Evolutionary conservation across 2,888 invertebrate genomes (phyloP).

Genomic region (Tetramorium bicarinatum): DNA sequence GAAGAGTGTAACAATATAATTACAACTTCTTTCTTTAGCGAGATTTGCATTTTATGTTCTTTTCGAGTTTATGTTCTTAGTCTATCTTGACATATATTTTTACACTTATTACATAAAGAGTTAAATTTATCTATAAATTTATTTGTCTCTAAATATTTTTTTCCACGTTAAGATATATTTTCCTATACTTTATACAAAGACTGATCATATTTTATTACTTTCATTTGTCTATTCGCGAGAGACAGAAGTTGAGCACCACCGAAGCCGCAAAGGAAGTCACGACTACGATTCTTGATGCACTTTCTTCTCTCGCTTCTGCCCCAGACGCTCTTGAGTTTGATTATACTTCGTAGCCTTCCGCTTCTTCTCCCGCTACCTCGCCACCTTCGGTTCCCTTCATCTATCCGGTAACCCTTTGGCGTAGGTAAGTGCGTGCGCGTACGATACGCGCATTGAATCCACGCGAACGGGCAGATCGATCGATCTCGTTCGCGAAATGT

Average conservation of each 20-base stretch:
- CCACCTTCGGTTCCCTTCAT: conserved; percentile 61
- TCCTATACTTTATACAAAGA: neutral
- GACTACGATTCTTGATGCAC: conserved; percentile 74
- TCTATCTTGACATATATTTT: neutral
- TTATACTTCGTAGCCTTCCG: conserved; percentile 77
- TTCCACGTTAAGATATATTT: neutral
- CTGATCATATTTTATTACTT: neutral
- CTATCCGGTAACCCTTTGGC: conserved; percentile 69
- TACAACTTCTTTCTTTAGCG: neutral
- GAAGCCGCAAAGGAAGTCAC: conserved; percentile 74
- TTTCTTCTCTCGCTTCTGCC: conserved; percentile 79
- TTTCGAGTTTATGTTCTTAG: neutral
- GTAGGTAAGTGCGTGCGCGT: conserved; percentile 66
- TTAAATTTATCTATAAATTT: neutral
- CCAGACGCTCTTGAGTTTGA: conserved; percentile 84
- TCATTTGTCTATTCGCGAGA: conserved; percentile 31
- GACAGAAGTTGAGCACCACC: conserved; percentile 76
- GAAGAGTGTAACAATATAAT: neutral
- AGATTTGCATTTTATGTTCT: neutral
- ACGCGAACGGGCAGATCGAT: conserved; percentile 43
- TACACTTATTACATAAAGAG: neutral
- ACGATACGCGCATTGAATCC: conserved; percentile 52
- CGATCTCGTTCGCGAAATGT: conserved; percentile 54
- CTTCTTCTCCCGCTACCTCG: conserved; percentile 58
- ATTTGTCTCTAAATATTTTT: neutral